Base-by-base conservation (phyloP, 2,888 invertebrate species). In the Dyspetes luteomarginatus region DNA sequence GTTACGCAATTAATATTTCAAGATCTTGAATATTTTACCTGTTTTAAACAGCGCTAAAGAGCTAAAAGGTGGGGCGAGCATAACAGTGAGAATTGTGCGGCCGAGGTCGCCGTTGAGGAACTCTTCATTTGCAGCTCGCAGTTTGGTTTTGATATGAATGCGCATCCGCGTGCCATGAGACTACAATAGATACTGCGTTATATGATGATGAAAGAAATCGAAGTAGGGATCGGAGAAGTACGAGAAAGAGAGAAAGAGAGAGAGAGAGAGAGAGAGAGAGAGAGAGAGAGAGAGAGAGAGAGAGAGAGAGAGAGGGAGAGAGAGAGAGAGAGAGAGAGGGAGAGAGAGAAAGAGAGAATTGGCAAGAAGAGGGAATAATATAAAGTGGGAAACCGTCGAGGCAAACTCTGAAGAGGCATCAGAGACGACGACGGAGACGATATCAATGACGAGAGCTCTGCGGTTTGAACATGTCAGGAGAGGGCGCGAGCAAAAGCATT, bases 381-480 rank as follows among this genome's bases (percentile, higher is more conserved):
- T n/a, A n/a, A n/a, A 68, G 26, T 43, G 19, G 9, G 24, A 48
- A 62, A 52, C 15, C 15, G 24, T 26, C 55, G 5, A 50, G 55
- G n/a, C 7, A 48, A 45, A 73, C 67, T 45, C 75, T 69, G 36
- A 26, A 68, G 72, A 73, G 62, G 55, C 30, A 45, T 45, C 43
- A 58, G 56, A 69, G 19, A 19, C 22, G 65, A 72, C 22, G 50
- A 52, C 22, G n/a, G n/a, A n/a, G n/a, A n/a, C n/a, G n/a, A n/a
- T n/a, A n/a, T n/a, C n/a, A n/a, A n/a, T n/a, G 45, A 12, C 69
- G 26, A 68, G 43, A 68, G 36, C 52, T 55, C 12, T 7, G 68
- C 26, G 52, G 19, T 60, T 60, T 48, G 71, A 78, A 62, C 77
- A 60, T 77, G 68, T 80, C 80, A 67, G 65, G 64, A 79, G 68